Conservation (phyloP, 2,113 vertebrate species). For the Tenebrosternarchus preto region DNA sequence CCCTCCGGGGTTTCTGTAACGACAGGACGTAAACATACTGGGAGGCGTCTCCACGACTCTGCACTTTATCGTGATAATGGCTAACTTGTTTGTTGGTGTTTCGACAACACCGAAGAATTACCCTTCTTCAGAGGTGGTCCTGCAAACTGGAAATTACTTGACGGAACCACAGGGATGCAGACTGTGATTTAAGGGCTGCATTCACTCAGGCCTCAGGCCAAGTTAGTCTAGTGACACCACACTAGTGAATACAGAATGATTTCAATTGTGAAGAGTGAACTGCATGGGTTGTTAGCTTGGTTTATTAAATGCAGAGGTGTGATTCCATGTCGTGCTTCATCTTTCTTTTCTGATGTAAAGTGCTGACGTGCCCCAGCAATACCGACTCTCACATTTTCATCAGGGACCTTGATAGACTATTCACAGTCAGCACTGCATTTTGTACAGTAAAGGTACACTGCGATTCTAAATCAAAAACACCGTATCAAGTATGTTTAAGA, state of each 20-base stretch:
- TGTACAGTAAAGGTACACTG: no score
- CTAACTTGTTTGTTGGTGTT: slow-evolving; percentile 37
- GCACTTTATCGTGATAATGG: slow-evolving; percentile 22
- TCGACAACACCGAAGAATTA: background rate
- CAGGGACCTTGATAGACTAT: no score
- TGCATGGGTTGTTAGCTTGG: background rate
- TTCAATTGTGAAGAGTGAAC: no score
- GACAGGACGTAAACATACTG: slow-evolving; percentile 11
- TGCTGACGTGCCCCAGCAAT: no score
- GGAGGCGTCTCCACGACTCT: background rate
- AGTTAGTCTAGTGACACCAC: background rate
- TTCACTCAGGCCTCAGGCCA: background rate
- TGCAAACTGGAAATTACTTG: background rate
- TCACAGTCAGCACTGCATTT: no score
- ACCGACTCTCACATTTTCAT: no score
- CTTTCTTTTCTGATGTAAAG: no score
- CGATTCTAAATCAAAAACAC: no score
- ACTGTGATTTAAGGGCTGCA: slow-evolving; percentile 2
- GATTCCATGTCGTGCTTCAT: background rate
- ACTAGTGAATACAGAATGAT: background rate
- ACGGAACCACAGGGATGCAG: background rate
- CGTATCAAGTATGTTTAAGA: no score
- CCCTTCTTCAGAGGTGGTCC: background rate
- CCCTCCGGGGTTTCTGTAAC: slow-evolving; percentile 12
- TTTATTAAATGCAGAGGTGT: background rate